Evolutionary conservation across 2,113 vertebrate species (phyloP).

Genomic region (Sapajus apella): DNA sequence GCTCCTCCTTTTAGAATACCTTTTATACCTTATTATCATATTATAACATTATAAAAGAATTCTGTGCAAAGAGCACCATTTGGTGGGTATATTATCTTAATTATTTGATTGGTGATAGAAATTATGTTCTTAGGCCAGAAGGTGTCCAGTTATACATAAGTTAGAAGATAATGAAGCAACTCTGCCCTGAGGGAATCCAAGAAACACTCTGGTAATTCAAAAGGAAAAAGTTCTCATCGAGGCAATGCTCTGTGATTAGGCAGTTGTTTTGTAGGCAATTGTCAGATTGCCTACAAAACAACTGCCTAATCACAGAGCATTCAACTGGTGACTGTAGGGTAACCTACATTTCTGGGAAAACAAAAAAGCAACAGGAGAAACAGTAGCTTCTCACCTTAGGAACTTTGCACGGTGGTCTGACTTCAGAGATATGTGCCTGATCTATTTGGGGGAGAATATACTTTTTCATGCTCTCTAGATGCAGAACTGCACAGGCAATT

Average conservation of each 20-base stretch:
- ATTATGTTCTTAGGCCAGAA: constrained; percentile 62
- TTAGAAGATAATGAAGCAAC: constrained; percentile 57
- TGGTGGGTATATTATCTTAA: constrained; percentile 49
- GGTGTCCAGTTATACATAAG: constrained; percentile 30
- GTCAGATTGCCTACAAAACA: constrained; percentile 2
- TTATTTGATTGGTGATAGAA: constrained; percentile 60
- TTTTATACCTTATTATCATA: constrained; percentile 32
- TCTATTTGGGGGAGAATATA: neutral
- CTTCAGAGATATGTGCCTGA: neutral
- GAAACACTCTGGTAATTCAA: constrained; percentile 34
- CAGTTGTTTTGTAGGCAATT: neutral
- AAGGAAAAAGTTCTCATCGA: constrained; percentile 44
- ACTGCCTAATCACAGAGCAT: neutral
- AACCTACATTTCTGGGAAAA: neutral
- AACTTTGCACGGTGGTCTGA: neutral
- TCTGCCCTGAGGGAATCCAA: constrained; percentile 57
- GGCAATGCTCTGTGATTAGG: neutral
- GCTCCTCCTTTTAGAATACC: neutral
- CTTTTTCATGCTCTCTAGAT: neutral
- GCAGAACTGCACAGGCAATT: neutral
- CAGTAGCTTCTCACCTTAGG: neutral
- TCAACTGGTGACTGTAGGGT: neutral
- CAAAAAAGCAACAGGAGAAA: neutral
- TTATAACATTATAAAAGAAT: neutral
- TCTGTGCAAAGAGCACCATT: constrained; percentile 33